These are phyloP conservation scores for Zonotrichia albicollis DNA, from an alignment of 2,797 vertebrate genomes.

Conservation along the genomic window DNA sequence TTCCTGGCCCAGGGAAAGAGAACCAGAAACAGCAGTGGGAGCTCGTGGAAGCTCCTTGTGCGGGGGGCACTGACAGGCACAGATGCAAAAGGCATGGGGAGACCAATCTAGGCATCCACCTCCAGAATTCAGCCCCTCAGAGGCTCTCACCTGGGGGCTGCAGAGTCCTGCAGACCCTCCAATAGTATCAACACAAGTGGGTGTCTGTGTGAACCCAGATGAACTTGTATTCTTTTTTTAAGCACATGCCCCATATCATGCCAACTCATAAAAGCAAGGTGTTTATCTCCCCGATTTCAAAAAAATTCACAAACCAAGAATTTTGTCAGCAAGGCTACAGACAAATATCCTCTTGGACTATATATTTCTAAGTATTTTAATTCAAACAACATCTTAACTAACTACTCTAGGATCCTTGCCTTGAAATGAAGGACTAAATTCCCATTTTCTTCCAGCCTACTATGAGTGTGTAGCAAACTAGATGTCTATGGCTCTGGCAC, in stretches of 20 bases:
- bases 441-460: not conserved
- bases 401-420: not conserved
- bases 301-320: not conserved
- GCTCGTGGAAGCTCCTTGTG: not conserved
- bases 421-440: not conserved
- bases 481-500: not conserved
- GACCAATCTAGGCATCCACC: not conserved
- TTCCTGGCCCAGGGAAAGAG: not conserved
- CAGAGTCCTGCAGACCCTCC: not conserved
- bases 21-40: not conserved
- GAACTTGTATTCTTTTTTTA: not conserved
- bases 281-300: not conserved
- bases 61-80: not conserved
- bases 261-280: not conserved
- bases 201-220: not conserved
- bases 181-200: rapidly evolving
- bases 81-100: not conserved
- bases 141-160: not conserved
- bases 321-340: not conserved
- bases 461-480: not conserved
- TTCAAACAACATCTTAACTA: not conserved
- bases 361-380: not conserved
- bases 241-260: not conserved
- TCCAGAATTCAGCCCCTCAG: not conserved
- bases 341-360: not conserved